phyloP scores from a whole-genome alignment of 2,888 invertebrate genomes.

The Euplexia lucipara region DNA sequence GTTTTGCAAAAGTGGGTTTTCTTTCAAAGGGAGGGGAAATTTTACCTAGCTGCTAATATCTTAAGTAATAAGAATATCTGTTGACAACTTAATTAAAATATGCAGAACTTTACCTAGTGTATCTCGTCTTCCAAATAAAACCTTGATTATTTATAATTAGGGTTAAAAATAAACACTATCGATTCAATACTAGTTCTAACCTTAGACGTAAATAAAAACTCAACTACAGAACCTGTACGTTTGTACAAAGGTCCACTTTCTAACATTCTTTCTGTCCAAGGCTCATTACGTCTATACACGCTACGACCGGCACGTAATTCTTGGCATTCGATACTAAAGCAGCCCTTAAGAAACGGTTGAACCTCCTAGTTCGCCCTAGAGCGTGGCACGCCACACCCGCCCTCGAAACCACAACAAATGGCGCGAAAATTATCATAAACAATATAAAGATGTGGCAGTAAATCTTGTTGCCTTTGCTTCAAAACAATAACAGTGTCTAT shows the following conservation, averaged over 20 bases:
- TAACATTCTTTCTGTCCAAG: conserved; percentile 70
- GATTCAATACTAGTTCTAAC: not conserved
- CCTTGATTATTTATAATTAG: not conserved
- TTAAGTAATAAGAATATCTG: not conserved
- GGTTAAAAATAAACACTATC: not conserved
- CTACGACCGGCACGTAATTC: conserved; percentile 74
- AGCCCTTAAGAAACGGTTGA: conserved; percentile 83
- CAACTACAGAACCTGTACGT: conserved; percentile 48
- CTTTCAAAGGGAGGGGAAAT: too few relatives aligned
- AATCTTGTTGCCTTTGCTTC: conserved; percentile 51
- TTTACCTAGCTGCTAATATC: not conserved
- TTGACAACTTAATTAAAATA: not conserved
- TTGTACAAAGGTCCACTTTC: conserved; percentile 62
- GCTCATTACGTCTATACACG: conserved; percentile 74
- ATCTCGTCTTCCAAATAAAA: not conserved
- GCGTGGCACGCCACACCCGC: conserved; percentile 78
- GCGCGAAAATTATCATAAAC: conserved; percentile 74
- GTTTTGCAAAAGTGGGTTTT: too few relatives aligned
- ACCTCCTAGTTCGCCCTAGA: conserved; percentile 80
- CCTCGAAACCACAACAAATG: conserved; percentile 71
- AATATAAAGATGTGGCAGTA: conserved; percentile 50
- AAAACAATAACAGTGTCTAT: conserved; percentile 53
- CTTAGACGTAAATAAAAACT: conserved; percentile 38
- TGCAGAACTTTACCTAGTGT: not conserved
- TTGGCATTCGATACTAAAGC: conserved; percentile 79